Evolutionary conservation across 2,888 invertebrate genomes (phyloP), one percentile per base, ranked within the genome.

Genomic region (Steinernema hermaphroditum): DNA sequence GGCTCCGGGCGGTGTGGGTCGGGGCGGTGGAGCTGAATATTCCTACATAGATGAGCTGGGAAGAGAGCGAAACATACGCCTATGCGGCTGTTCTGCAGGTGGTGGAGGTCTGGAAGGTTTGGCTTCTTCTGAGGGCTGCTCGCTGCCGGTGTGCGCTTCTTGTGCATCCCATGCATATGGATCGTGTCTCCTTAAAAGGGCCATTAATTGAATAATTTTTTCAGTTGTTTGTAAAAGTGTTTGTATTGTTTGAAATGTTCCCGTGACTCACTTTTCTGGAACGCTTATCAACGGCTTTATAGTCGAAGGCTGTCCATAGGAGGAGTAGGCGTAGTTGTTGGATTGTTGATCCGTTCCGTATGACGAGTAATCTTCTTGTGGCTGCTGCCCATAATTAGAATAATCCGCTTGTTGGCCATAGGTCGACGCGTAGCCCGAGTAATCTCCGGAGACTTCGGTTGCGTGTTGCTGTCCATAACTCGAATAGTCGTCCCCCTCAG

Each of bases 91-190:
- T 2, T 54, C 54, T 6, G 54, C 2, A 6, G 27, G n/a, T 8
- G 54, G 54, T 27, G 27, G 24, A 14, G 46, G n/a, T 19, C n/a
- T 46, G 46, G 4, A 4, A 46, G 22, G 9, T 19, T 72, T 24
- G 46, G n/a, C 19, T 44, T 71, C 22, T 12, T 72, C 37, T n/a
- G 34, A 68, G 16, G 49, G 73, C 46, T 24, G 43, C 16, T 29
- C 68, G 12, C 27, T 46, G 14, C 6, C 24, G 8, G 68, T 68
- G 32, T 34, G 37, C 29, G 49, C 43, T 27, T 80, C 80, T 46
- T 81, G 81, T 12, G 74, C 77, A 49, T 83, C 83, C 83, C 83
- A 83, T 14, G 80, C 79, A 57, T 79, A 83, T 1, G 83, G 83
- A 76, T 83, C 83, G 14, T 78, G 74, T n/a, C 73, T 54, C 43